Percentiles rank a stretch among this genome's conserved stretches.
Evolutionary conservation across 2,888 invertebrate species (phyloP).

Genomic region (Seladonia tumulorum): DNA sequence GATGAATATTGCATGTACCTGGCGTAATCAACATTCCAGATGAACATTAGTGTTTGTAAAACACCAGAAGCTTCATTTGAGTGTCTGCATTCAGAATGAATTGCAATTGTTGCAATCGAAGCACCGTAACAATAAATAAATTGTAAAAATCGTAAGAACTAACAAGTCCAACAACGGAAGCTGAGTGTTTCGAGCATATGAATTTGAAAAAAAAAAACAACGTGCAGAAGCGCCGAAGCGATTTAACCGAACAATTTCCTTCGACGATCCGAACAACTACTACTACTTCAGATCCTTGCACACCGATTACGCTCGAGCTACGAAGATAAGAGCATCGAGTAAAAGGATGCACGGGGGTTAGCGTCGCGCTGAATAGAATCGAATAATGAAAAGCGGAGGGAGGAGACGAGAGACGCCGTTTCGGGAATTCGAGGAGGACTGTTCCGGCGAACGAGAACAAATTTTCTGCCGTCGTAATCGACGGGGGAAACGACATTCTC

Average conservation of each 20-base stretch:
- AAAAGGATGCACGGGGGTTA: neutral
- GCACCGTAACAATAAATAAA: neutral
- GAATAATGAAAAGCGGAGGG: slow-evolving; percentile 8
- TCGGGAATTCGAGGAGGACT: neutral
- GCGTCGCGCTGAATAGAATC: slow-evolving; percentile 4
- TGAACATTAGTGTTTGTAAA: neutral
- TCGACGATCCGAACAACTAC: neutral
- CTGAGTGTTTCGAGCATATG: neutral
- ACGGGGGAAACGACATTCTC: slow-evolving; percentile 18
- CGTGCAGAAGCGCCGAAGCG: neutral
- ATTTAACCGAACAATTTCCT: neutral
- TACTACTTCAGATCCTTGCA: neutral
- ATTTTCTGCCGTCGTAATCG: slow-evolving; percentile 7
- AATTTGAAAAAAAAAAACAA: neutral
- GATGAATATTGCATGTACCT: neutral
- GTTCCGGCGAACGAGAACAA: neutral
- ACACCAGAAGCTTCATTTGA: too few relatives aligned
- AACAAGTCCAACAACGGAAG: neutral
- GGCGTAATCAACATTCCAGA: neutral
- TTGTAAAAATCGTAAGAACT: neutral
- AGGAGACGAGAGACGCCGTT: neutral
- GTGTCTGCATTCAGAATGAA: too few relatives aligned
- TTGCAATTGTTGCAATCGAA: neutral
- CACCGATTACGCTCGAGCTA: neutral
- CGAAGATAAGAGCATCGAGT: neutral